These are phyloP conservation scores for Zaprionus bogoriensis DNA, from an alignment of 2,888 invertebrate genomes.

Conservation along the genomic window DNA sequence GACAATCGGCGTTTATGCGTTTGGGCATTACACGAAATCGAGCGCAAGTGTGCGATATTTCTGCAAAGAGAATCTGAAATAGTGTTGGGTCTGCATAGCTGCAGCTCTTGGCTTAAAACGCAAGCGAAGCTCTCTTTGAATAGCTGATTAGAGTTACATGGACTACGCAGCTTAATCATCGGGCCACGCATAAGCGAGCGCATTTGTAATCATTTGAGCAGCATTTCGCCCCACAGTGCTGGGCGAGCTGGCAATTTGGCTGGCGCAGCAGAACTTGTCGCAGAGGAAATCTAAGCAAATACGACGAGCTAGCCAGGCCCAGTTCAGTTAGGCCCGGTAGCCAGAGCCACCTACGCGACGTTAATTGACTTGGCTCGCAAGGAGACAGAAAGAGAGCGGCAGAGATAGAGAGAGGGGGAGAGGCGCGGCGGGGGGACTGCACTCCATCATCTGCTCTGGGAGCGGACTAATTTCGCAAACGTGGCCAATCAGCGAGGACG, in stretches of 20 bases:
- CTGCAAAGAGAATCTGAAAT: background rate
- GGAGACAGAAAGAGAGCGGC: background rate
- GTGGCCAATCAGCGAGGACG: constrained; percentile 72
- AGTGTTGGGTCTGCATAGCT: no score
- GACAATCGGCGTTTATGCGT: background rate
- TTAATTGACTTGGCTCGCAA: constrained; percentile 63
- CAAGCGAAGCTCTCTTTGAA: no score
- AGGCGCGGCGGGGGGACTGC: constrained; percentile 30
- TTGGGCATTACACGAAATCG: background rate
- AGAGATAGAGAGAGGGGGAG: background rate
- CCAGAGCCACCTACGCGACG: constrained; percentile 52
- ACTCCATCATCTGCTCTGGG: constrained; percentile 53
- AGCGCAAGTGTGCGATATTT: no score
- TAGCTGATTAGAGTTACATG: no score
- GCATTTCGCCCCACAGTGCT: background rate
- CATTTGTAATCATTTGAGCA: constrained; percentile 51
- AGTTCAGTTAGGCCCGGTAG: constrained; percentile 43
- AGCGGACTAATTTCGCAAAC: constrained; percentile 72
- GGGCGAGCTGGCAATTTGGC: constrained; percentile 4
- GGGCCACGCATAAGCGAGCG: constrained; percentile 23
- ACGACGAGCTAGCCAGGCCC: background rate
- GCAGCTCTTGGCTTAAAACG: no score
- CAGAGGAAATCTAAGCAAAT: constrained; percentile 25
- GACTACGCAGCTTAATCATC: constrained; percentile 26
- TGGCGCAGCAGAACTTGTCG: constrained; percentile 33